Evolutionary conservation across 2,113 vertebrate species (phyloP).

Genomic region (Nasalis larvatus): DNA sequence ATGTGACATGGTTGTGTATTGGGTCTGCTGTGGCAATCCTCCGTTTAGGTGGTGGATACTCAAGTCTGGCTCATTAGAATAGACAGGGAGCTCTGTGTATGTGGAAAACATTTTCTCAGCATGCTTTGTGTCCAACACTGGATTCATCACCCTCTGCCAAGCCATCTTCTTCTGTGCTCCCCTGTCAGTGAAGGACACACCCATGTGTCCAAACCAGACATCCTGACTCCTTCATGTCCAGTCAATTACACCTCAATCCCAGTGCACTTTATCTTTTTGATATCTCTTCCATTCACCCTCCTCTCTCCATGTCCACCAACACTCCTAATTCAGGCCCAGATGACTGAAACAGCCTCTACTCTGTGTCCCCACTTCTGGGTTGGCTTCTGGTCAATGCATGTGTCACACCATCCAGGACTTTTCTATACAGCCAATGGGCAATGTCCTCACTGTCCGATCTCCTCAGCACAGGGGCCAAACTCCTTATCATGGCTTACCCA

Average conservation of each 20-base stretch:
- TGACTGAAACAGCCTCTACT: not conserved
- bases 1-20: not conserved
- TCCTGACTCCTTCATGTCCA: not conserved
- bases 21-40: no score
- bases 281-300: not conserved
- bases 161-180: no score
- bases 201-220: not conserved
- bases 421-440: not conserved
- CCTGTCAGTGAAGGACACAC: not conserved
- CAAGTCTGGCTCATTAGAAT: not conserved
- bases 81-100: not conserved
- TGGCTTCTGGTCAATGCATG: not conserved
- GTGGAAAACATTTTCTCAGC: not conserved
- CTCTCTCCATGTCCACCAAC: not conserved
- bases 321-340: not conserved
- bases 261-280: not conserved
- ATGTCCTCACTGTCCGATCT: not conserved
- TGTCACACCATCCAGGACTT: not conserved
- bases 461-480: not conserved
- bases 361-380: not conserved
- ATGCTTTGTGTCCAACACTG: not conserved
- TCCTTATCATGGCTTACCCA: not conserved
- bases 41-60: not conserved
- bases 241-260: not conserved
- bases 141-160: not conserved